A percentile compares a stretch with the other conserved stretches of the same genome.
Conservation (phyloP, 2,797 vertebrate species). For the Moxostoma hubbsi region DNA sequence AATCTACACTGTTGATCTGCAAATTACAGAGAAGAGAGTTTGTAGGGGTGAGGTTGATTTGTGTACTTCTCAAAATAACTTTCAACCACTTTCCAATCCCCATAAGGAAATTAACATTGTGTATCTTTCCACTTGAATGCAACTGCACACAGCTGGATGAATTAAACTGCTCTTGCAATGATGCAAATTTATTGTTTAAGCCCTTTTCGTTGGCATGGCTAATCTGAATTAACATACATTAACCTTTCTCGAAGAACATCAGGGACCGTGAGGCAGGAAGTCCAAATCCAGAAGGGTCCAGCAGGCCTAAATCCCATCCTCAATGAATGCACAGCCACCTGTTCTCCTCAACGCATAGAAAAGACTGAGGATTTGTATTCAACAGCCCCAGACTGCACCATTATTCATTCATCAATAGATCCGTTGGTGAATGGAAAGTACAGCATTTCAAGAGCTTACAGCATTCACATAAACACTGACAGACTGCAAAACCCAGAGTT, state of each 20-base stretch:
- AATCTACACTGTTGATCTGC: conserved; percentile 25
- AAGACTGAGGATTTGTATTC: conserved; percentile 31
- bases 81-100: conserved; percentile 11
- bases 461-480: conserved; percentile 15
- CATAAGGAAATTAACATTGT: conserved; percentile 5
- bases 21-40: conserved; percentile 23
- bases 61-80: conserved; percentile 29
- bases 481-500: background rate
- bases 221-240: conserved; percentile 52
- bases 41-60: conserved; percentile 25
- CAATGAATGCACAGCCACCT: conserved; percentile 44
- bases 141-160: conserved; percentile 24
- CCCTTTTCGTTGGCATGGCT: conserved; percentile 6
- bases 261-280: conserved; percentile 11
- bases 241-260: conserved; percentile 48
- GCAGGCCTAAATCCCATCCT: conserved; percentile 25
- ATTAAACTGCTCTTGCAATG: conserved; percentile 24
- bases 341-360: conserved; percentile 17
- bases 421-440: background rate
- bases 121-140: background rate
- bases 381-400: conserved; percentile 10
- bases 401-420: conserved; percentile 35
- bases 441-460: background rate
- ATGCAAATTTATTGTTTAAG: conserved; percentile 30
- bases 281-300: conserved; percentile 22